A percentile compares a stretch with the other conserved stretches of the same genome.
phyloP scores from a whole-genome alignment of 2,113 vertebrate genomes.

The Elephas maximus region DNA sequence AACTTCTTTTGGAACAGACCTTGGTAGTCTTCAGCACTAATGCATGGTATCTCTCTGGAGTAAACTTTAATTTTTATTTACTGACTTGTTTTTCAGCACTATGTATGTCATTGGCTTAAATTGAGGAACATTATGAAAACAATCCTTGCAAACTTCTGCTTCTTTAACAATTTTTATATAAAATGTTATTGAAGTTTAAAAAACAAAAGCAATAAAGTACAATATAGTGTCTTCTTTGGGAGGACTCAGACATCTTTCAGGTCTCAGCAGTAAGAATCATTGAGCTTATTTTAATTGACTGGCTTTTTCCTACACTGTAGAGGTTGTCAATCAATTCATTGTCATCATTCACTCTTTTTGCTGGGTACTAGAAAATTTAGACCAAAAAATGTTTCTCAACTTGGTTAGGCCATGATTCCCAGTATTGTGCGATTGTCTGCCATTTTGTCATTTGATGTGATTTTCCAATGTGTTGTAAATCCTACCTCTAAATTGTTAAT shows the following conservation, averaged over 20 bases:
- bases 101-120: neutral
- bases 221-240: neutral
- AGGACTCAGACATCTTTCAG: neutral
- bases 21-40: neutral
- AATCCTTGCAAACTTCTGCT: conserved; percentile 32
- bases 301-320: neutral
- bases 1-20: neutral
- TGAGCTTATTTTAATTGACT: conserved; percentile 11
- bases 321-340: neutral
- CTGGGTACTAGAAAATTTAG: conserved; percentile 23
- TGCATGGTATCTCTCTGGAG: neutral
- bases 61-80: conserved; percentile 36
- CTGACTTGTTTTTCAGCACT: neutral
- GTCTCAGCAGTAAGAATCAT: neutral
- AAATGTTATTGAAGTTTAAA: neutral
- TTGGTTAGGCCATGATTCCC: no score
- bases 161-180: conserved; percentile 47
- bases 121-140: conserved; percentile 24
- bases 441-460: no score
- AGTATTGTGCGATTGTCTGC: no score
- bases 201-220: neutral
- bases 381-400: neutral
- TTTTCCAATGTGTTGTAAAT: no score
- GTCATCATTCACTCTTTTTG: neutral
- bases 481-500: no score